A percentile compares a stretch with the other conserved stretches of the same genome.
Conservation (phyloP, 1,140 invertebrate genomes). For the Drosophila albomicans region DNA sequence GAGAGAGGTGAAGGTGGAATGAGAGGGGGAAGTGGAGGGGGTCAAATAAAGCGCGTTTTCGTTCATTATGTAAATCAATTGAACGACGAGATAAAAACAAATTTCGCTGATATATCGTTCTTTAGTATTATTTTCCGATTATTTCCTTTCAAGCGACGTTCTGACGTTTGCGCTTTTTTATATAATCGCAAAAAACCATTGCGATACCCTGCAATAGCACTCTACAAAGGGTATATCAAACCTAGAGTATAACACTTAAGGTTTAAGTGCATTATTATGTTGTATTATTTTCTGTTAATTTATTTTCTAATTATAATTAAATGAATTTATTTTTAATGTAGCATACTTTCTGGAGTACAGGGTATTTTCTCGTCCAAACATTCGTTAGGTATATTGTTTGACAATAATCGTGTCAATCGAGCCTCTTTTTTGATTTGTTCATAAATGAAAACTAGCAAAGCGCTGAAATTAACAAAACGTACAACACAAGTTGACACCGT, state of each 20-base stretch:
- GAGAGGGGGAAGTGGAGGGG: not conserved
- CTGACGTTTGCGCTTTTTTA: constrained; percentile 41
- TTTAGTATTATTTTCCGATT: constrained; percentile 67
- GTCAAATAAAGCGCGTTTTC: constrained; percentile 60
- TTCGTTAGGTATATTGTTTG: not conserved
- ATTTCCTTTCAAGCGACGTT: constrained; percentile 32
- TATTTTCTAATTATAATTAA: not conserved
- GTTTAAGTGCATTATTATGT: too few species aligned
- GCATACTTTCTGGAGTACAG: constrained; percentile 23
- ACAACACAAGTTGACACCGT: constrained; percentile 23
- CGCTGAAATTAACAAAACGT: constrained; percentile 25
- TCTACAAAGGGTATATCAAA: not conserved
- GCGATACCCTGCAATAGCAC: constrained; percentile 13
- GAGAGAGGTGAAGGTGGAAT: not conserved
- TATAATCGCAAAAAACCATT: constrained; percentile 35
- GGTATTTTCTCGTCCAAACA: constrained; percentile 1
- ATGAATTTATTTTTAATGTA: not conserved
- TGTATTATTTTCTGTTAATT: too few species aligned
- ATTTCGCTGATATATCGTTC: constrained; percentile 76
- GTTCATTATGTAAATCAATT: constrained; percentile 82
- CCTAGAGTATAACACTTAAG: too few species aligned
- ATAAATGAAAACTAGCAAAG: constrained; percentile 39
- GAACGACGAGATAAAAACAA: constrained; percentile 70
- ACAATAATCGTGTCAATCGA: constrained; percentile 29
- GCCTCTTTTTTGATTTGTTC: constrained; percentile 33